Evolutionary conservation across 2,888 invertebrate genomes (phyloP).

Genomic region (Torymus tubicola): DNA sequence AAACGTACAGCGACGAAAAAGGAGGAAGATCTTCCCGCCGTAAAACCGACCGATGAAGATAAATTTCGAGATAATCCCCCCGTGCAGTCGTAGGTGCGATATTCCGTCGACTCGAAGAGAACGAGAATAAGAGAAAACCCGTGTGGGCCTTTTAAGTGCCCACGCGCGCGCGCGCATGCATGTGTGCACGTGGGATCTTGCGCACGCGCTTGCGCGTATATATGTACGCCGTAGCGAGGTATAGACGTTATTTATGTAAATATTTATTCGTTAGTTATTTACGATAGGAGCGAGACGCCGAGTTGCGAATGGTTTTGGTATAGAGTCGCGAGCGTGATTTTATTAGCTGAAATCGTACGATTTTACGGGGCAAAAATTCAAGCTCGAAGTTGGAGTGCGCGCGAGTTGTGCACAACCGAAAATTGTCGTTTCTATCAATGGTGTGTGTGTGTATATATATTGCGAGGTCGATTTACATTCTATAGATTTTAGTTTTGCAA

Average conservation of each 20-base stretch:
- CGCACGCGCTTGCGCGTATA: too few relatives aligned
- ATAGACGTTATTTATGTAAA: conserved; percentile 39
- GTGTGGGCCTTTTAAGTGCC: conserved; percentile 49
- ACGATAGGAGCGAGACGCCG: too few relatives aligned
- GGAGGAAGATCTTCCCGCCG: conserved; percentile 6
- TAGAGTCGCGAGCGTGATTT: background rate
- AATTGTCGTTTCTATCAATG: too few relatives aligned
- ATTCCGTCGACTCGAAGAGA: conserved; percentile 11
- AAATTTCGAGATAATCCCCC: conserved; percentile 55
- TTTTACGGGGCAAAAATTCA: background rate
- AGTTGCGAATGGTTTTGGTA: too few relatives aligned
- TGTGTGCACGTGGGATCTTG: conserved; percentile 22
- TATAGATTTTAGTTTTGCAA: too few relatives aligned
- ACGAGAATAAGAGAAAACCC: conserved; percentile 48
- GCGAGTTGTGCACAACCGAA: too few relatives aligned
- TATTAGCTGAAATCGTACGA: background rate
- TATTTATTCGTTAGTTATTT: conserved; percentile 27
- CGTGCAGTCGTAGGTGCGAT: conserved; percentile 19
- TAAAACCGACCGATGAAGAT: conserved; percentile 44
- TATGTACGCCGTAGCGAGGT: background rate
- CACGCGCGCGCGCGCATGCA: conserved; percentile 30
- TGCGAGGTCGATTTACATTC: too few relatives aligned
- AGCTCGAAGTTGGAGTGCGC: too few relatives aligned
- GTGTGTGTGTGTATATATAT: too few relatives aligned
- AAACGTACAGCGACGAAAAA: background rate